Evolutionary conservation across 1,140 invertebrate genomes (phyloP).

Genomic region (Drosophila pandora): DNA sequence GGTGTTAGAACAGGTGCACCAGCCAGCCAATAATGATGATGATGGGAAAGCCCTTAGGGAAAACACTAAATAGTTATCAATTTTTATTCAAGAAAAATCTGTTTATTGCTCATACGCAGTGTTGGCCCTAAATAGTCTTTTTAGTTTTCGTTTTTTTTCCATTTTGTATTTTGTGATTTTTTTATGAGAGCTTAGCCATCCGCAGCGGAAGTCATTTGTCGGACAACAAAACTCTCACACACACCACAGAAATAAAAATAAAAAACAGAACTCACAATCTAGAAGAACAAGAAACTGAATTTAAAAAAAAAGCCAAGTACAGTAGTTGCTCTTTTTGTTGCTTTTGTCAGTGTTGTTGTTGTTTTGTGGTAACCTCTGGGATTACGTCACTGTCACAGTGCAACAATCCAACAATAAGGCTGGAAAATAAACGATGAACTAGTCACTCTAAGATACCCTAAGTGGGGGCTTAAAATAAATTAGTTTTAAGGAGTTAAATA

Average conservation of each 20-base stretch:
- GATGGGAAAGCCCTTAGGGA: constrained; percentile 22
- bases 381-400: constrained; percentile 69
- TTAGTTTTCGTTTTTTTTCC: constrained; percentile 2
- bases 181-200: constrained; percentile 52
- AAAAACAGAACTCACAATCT: constrained; percentile 7
- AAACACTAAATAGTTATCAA: constrained; percentile 17
- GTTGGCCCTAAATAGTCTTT: constrained; percentile 13
- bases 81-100: constrained; percentile 41
- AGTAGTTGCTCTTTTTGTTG: constrained; percentile 40
- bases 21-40: constrained; percentile 7
- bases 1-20: constrained; percentile 45
- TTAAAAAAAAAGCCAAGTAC: constrained; percentile 31
- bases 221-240: constrained; percentile 29
- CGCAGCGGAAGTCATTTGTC: constrained; percentile 76
- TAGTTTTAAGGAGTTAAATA: too few relatives aligned
- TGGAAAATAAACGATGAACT: background rate
- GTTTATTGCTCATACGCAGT: constrained; percentile 55
- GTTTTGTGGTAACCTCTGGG: constrained; percentile 22
- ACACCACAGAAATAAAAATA: constrained; percentile 31
- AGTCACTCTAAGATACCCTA: constrained; percentile 3
- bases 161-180: constrained; percentile 28
- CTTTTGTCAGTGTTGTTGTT: background rate
- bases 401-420: constrained; percentile 6
- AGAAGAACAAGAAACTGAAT: constrained; percentile 26
- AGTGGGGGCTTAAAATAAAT: background rate